Conservation (phyloP, 2,797 vertebrate genomes). For the Heliangelus exortis region DNA sequence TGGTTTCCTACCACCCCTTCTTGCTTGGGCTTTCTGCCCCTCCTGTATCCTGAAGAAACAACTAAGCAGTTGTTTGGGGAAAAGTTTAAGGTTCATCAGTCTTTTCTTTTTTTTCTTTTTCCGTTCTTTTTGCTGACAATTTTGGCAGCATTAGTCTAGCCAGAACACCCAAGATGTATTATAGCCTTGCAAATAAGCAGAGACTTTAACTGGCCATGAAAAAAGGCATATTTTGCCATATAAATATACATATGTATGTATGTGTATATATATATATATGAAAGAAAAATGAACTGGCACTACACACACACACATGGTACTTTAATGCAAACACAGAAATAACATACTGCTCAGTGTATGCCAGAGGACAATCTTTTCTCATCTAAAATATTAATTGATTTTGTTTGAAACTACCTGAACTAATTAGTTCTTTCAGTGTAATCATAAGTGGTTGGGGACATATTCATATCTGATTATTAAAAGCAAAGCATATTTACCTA, state of each 20-base stretch:
- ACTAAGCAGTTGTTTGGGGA: conserved; percentile 6
- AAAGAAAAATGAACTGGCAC: not conserved
- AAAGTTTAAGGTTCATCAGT: conserved; percentile 53
- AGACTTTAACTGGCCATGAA: not conserved
- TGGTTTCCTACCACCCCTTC: not conserved
- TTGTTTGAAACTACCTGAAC: not conserved
- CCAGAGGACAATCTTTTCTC: not conserved
- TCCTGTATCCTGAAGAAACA: conserved; percentile 16
- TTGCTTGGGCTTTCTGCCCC: not conserved
- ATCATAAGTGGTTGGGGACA: not conserved
- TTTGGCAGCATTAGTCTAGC: conserved; percentile 37
- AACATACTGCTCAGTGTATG: not conserved
- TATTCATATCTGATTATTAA: not conserved
- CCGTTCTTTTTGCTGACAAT: conserved; percentile 48
- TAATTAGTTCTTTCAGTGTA: not conserved
- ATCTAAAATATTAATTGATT: not conserved
- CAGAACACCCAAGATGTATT: conserved; percentile 64
- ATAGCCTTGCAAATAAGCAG: not conserved
- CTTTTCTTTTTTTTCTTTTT: conserved; percentile 48
- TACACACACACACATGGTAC: not conserved
- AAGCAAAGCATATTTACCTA: too few relatives aligned
- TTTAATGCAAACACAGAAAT: not conserved
- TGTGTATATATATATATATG: not conserved
- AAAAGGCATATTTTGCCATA: not conserved
- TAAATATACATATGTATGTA: not conserved